Evolutionary conservation across 2,113 vertebrate species (phyloP), one percentile per base, ranked within the genome.

Genomic region (Nettapus auritus): DNA sequence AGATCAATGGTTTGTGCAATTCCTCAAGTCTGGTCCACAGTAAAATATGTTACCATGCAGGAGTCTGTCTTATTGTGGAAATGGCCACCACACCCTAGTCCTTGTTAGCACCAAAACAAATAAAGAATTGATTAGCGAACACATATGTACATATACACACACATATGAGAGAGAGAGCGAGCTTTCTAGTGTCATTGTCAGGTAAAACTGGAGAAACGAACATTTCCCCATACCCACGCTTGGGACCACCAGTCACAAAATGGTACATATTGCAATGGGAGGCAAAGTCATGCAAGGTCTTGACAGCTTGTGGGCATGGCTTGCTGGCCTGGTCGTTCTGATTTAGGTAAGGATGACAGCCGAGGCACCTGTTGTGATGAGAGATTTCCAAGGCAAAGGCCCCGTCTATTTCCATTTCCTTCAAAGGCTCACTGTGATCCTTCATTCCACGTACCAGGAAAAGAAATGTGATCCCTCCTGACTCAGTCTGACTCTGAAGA

Each of bases 191-290:
- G 44, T 42, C 14, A 7, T 28, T 66, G 22, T 6, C 33, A 14
- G 20, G 34, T 11, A 38, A 38, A 62, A 50, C 8, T 9, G 34
- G 40, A 25, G 40, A 50, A n/a, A 21, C 1, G 13, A 55, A 19
- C 13, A 1, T 9, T 44, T 7, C 9, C 3, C 8, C 36, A 0
- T 0, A 26, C 21, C 11, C 28, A 19, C 34, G 5, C 2, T 0
- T 4, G 48, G 38, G 34, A 31, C 31, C 19, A 26, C 1, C 2
- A 63, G 13, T 20, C 31, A 2, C n/a, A 25, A 3, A 2, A 13
- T 11, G 44, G 12, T 12, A 23, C 11, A 0, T 3, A 31, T 50
- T 22, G 34, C 2, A 6, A n/a, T n/a, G 66, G 50, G 40, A 87
- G 34, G 78, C 36, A 40, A 82, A 76, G 74, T 28, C 59, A 11